phyloP scores from a whole-genome alignment of 1,140 invertebrate genomes.

The Zaprionus camerounensis region DNA sequence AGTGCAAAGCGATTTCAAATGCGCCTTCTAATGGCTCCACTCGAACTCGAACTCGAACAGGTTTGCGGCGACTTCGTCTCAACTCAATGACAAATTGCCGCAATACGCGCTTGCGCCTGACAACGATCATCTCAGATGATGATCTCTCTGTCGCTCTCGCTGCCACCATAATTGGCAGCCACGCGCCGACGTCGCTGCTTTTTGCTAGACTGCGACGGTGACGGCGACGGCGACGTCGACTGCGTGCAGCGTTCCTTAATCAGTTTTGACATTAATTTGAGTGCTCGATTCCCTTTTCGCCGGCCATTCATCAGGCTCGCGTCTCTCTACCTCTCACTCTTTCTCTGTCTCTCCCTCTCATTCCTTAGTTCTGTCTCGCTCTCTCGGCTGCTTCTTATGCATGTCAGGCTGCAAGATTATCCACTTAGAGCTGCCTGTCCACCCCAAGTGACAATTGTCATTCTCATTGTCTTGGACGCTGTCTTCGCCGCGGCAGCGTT shows the following conservation, averaged over 20 bases:
- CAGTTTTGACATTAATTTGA: constrained; percentile 82
- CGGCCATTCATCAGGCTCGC: constrained; percentile 37
- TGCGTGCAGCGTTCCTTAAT: constrained; percentile 56
- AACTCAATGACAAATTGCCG: constrained; percentile 50
- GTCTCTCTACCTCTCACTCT: neutral
- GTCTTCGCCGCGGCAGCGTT: constrained; percentile 35
- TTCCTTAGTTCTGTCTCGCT: neutral
- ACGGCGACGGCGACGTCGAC: constrained; percentile 10
- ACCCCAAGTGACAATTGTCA: constrained; percentile 73
- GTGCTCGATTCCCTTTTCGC: constrained; percentile 57
- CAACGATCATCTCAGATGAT: constrained; percentile 46
- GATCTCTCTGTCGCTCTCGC: constrained; percentile 32
- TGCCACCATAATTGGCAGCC: constrained; percentile 68
- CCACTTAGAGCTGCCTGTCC: constrained; percentile 79
- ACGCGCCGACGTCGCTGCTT: constrained; percentile 47
- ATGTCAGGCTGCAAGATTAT: constrained; percentile 69
- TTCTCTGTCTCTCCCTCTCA: neutral
- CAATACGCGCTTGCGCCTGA: constrained; percentile 26
- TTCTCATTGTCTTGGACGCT: constrained; percentile 42
- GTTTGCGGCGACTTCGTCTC: constrained; percentile 52
- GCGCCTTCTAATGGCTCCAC: constrained; percentile 40
- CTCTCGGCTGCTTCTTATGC: constrained; percentile 42
- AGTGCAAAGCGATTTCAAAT: constrained; percentile 34
- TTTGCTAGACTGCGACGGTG: constrained; percentile 39
- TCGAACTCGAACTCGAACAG: constrained; percentile 26